phyloP scores from a whole-genome alignment of 2,113 vertebrate genomes.

The Mugil cephalus region DNA sequence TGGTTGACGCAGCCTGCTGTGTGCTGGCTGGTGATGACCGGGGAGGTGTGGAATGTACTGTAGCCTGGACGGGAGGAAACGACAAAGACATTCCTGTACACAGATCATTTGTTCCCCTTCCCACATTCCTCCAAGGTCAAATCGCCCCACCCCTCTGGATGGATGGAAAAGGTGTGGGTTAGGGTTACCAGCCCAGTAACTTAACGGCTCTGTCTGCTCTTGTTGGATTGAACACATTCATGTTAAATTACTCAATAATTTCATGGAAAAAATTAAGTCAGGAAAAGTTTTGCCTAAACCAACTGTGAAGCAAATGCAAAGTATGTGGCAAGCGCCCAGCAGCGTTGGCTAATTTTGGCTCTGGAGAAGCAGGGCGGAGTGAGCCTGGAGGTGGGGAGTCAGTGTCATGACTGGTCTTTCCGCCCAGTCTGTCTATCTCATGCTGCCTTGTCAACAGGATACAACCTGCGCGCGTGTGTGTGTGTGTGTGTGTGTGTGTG shows the following conservation, averaged over 20 bases:
- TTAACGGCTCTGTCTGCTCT: no score
- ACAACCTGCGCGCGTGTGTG: conserved; percentile 5
- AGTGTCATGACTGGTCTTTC: conserved; percentile 16
- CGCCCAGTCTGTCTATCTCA: conserved; percentile 20
- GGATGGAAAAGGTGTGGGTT: conserved; percentile 33
- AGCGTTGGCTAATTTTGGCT: neutral
- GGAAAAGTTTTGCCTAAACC: no score
- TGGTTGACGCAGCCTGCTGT: conserved; percentile 21
- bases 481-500: conserved; percentile 6
- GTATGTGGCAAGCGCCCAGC: neutral
- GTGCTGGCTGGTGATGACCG: conserved; percentile 41
- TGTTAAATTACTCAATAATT: no score
- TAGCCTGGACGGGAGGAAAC: conserved; percentile 68
- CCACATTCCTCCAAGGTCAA: conserved; percentile 73
- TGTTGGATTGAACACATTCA: no score
- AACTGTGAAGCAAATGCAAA: neutral
- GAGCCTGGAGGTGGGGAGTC: neutral
- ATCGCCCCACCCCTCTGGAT: conserved; percentile 25
- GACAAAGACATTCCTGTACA: conserved; percentile 75
- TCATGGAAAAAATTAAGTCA: neutral
- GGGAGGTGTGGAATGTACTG: conserved; percentile 66
- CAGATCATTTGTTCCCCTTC: conserved; percentile 43
- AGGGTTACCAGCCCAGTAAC: neutral
- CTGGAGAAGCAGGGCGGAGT: neutral
- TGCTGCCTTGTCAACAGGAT: conserved; percentile 48